Evolutionary conservation across 2,888 invertebrate species (phyloP).

Genomic region (Pyrochroa serraticornis): DNA sequence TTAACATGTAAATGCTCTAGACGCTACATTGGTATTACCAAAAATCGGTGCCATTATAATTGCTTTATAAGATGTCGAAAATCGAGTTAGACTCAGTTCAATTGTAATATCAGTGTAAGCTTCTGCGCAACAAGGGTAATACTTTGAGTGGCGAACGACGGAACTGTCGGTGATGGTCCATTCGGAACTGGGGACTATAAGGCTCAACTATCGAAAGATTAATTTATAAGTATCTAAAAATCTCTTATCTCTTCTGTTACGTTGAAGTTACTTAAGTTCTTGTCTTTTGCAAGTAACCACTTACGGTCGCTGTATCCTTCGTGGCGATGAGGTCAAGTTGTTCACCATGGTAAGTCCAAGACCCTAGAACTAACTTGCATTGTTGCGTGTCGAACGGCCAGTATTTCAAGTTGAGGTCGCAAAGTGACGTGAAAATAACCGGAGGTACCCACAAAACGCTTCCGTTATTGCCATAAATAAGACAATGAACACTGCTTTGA

Average conservation of each 20-base stretch:
- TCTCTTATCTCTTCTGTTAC: background rate
- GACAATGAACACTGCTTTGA: conserved; percentile 64
- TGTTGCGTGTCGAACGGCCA: conserved; percentile 81
- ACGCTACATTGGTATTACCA: conserved; percentile 46
- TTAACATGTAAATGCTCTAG: background rate
- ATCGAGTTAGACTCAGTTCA: conserved; percentile 61
- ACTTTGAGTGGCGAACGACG: conserved; percentile 52
- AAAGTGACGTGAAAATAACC: conserved; percentile 69
- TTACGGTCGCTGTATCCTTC: conserved; percentile 34
- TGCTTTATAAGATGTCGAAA: conserved; percentile 66
- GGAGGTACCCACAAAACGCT: conserved; percentile 71
- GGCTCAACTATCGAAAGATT: conserved; percentile 42
- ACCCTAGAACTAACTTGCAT: conserved; percentile 72
- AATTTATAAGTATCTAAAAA: too few species aligned
- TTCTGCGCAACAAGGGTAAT: conserved; percentile 64
- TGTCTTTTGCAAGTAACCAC: too few species aligned
- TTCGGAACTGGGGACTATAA: conserved; percentile 55
- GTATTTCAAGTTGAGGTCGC: conserved; percentile 67
- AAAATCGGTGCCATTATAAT: conserved; percentile 68
- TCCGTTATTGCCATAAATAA: conserved; percentile 60
- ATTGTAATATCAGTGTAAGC: conserved; percentile 63
- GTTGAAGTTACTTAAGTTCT: too few species aligned
- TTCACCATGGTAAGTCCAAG: conserved; percentile 71
- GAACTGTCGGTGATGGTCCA: conserved; percentile 60
- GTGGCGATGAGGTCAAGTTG: conserved; percentile 61